Evolutionary conservation across 2,888 invertebrate genomes (phyloP).

Genomic region (Andrena bicolor): DNA sequence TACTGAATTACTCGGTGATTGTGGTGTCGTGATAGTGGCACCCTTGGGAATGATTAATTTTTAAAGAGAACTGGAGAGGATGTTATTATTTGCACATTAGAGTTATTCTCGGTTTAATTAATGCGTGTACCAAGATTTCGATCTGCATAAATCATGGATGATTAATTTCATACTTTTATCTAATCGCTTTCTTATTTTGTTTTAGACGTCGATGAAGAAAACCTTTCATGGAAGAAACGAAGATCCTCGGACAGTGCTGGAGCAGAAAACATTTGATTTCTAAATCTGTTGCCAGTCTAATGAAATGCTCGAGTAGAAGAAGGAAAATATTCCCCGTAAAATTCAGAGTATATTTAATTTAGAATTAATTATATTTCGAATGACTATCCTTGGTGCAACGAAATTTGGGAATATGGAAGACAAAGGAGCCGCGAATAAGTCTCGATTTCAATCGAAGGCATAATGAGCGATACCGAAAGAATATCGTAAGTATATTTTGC

Average conservation of each 20-base stretch:
- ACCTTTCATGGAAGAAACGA: not conserved
- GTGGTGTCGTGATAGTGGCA: not conserved
- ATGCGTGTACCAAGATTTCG: not conserved
- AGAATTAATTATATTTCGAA: not conserved
- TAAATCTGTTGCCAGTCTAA: not conserved
- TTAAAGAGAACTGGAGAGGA: not conserved
- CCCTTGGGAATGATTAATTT: not conserved
- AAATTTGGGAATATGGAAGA: not conserved
- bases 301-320: not conserved
- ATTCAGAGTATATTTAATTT: not conserved
- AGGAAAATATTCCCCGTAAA: not conserved
- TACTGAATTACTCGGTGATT: not conserved
- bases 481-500: constrained; percentile 10
- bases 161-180: not conserved
- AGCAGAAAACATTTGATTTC: not conserved
- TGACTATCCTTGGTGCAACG: not conserved
- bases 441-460: not conserved
- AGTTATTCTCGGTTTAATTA: not conserved
- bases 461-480: not conserved
- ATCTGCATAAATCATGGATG: not conserved
- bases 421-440: not conserved
- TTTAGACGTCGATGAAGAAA: constrained; percentile 4
- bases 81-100: not conserved
- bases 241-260: not conserved
- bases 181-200: constrained; percentile 13